phyloP scores from a whole-genome alignment of 2,797 vertebrate species.

The Poecile montanus region DNA sequence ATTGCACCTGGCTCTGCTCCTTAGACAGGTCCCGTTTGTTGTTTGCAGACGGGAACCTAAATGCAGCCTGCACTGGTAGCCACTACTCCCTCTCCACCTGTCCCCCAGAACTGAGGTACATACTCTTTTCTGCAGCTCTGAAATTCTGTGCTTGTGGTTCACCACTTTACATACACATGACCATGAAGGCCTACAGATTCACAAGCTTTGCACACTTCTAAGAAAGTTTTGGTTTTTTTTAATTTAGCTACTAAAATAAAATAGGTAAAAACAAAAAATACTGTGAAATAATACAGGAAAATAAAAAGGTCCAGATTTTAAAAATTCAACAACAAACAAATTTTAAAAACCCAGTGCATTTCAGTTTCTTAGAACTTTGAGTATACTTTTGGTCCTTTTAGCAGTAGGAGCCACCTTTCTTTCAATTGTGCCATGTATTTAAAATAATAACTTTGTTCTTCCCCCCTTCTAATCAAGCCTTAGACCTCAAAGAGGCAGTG shows the following conservation, averaged over 20 bases:
- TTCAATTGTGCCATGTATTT: background rate
- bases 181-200: background rate
- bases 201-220: background rate
- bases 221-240: background rate
- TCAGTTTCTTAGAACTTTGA: background rate
- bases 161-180: fast-evolving
- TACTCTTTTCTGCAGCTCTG: background rate
- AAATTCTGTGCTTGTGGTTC: background rate
- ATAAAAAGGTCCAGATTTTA: background rate
- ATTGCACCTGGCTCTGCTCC: background rate
- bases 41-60: background rate
- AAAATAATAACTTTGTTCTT: background rate
- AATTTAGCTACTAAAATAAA: background rate
- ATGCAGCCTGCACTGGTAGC: background rate
- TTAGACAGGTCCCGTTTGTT: background rate
- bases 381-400: background rate
- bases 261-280: background rate
- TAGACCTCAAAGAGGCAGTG: background rate
- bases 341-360: background rate
- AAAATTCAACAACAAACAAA: background rate
- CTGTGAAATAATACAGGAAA: background rate
- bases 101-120: background rate
- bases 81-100: background rate
- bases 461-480: background rate
- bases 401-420: background rate